These are phyloP conservation scores for Protodeltote pygarga DNA, from an alignment of 2,888 invertebrate species.

Conservation along the genomic window DNA sequence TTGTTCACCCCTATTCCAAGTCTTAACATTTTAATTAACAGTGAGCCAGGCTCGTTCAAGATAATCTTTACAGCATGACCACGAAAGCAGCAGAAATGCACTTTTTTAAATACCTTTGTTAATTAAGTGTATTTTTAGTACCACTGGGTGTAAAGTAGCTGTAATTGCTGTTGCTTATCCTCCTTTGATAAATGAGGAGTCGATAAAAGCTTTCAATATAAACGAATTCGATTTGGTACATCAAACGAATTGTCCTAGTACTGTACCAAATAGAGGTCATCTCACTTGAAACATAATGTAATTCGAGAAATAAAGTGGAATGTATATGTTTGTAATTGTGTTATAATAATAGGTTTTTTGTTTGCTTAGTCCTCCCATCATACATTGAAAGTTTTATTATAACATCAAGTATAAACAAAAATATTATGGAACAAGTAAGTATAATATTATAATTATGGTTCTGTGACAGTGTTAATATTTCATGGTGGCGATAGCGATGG, in stretches of 20 bases:
- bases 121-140: constrained; percentile 43
- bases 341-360: neutral
- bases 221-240: constrained; percentile 1
- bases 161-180: constrained; percentile 21
- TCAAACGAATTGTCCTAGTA: neutral
- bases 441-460: constrained; percentile 1
- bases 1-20: constrained; percentile 8
- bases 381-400: no score
- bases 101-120: constrained; percentile 29
- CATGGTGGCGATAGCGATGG: constrained; percentile 33
- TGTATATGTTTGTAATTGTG: neutral
- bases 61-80: constrained; percentile 27
- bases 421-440: neutral
- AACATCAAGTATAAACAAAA: neutral
- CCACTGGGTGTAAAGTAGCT: constrained; percentile 23
- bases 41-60: constrained; percentile 11
- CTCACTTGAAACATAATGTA: neutral
- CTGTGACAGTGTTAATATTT: constrained; percentile 38
- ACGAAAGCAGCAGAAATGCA: constrained; percentile 14
- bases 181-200: constrained; percentile 22
- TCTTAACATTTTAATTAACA: constrained; percentile 37
- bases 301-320: neutral
- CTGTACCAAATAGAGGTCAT: constrained; percentile 1
- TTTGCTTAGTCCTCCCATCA: no score
- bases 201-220: constrained; percentile 17